Evolutionary conservation across 2,888 invertebrate genomes (phyloP).

Genomic region (Drosophila pseudotalamancana): DNA sequence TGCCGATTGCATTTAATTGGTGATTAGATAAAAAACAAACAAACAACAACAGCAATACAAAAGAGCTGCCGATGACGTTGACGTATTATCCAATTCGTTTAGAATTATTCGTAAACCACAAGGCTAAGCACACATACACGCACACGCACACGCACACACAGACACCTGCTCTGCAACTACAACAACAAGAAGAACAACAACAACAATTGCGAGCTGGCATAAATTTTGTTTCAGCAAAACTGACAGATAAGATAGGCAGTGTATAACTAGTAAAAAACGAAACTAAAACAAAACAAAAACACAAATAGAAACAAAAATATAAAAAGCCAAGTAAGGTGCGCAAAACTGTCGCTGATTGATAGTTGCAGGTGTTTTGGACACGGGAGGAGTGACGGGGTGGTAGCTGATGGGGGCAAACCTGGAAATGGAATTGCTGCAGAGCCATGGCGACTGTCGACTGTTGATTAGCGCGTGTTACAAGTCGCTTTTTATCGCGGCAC

Average conservation of each 20-base stretch:
- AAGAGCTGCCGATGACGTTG: slow-evolving; percentile 42
- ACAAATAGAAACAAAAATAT: slow-evolving; percentile 10
- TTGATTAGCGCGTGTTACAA: slow-evolving; percentile 76
- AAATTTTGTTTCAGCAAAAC: slow-evolving; percentile 72
- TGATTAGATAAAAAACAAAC: slow-evolving; percentile 59
- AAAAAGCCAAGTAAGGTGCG: slow-evolving; percentile 54
- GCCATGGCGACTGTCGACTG: slow-evolving; percentile 17
- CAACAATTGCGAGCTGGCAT: slow-evolving; percentile 51
- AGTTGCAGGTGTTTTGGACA: slow-evolving; percentile 30
- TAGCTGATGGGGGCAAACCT: background rate
- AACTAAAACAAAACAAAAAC: slow-evolving; percentile 35
- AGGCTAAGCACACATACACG: slow-evolving; percentile 9
- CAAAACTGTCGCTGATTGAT: slow-evolving; percentile 67
- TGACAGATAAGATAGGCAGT: slow-evolving; percentile 62
- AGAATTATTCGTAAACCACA: slow-evolving; percentile 42
- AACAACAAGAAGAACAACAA: slow-evolving; percentile 8
- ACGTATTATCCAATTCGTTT: slow-evolving; percentile 63
- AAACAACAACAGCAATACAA: slow-evolving; percentile 46
- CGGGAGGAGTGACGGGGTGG: background rate
- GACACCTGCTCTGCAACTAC: slow-evolving; percentile 1
- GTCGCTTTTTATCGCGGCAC: slow-evolving; percentile 59
- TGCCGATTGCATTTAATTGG: slow-evolving; percentile 67
- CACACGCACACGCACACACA: background rate
- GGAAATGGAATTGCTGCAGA: slow-evolving; percentile 25
- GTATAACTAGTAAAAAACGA: slow-evolving; percentile 24